A percentile compares a stretch with the other conserved stretches of the same genome.
Evolutionary conservation across 2,888 invertebrate genomes (phyloP).

Genomic region (Ormyrus nitidulus): DNA sequence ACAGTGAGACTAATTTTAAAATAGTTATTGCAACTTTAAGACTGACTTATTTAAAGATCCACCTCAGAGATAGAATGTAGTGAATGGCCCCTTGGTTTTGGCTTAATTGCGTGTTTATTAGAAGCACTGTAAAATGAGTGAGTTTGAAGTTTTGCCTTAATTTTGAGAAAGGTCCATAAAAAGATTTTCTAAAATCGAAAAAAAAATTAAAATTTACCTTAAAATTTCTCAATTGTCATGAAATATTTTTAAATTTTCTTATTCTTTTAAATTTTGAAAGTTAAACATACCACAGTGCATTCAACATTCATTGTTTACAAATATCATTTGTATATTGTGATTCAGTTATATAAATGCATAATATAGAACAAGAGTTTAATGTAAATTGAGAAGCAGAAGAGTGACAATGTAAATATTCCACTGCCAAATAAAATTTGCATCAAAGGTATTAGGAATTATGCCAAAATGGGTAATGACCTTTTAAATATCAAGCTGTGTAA

Average conservation of each 20-base stretch:
- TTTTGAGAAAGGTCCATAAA: not conserved
- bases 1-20: slow-evolving; percentile 3
- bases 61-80: slow-evolving; percentile 42
- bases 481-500: slow-evolving; percentile 35
- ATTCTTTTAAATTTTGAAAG: slow-evolving; percentile 14
- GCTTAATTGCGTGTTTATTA: slow-evolving; percentile 42
- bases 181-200: slow-evolving; percentile 50
- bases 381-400: slow-evolving; percentile 41
- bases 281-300: slow-evolving; percentile 31
- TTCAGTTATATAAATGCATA: slow-evolving; percentile 31
- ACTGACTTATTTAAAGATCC: not conserved
- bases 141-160: slow-evolving; percentile 46
- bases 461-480: slow-evolving; percentile 55
- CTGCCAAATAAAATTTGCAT: slow-evolving; percentile 40
- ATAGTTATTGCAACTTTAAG: not conserved
- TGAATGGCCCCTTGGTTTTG: slow-evolving; percentile 57
- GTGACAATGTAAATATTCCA: slow-evolving; percentile 15
- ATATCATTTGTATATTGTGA: slow-evolving; percentile 37
- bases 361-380: slow-evolving; percentile 36
- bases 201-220: not conserved
- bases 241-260: slow-evolving; percentile 12
- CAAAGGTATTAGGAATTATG: slow-evolving; percentile 40
- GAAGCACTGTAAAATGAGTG: slow-evolving; percentile 41
- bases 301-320: slow-evolving; percentile 38
- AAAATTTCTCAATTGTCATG: not conserved